Conservation (phyloP, 2,113 vertebrate genomes). For the Xenopus tropicalis region DNA sequence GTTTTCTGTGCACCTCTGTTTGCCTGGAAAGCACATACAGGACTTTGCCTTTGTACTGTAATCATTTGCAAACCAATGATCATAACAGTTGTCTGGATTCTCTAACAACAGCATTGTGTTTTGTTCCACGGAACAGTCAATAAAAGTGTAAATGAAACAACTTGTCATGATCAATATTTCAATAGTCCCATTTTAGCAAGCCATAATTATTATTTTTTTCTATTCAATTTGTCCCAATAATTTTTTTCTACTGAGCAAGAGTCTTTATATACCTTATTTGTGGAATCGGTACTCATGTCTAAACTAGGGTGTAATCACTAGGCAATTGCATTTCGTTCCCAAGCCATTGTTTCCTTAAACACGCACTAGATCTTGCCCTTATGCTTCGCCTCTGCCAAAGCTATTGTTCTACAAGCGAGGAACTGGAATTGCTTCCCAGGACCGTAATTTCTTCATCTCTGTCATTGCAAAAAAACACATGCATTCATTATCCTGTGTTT, state of each 20-base stretch:
- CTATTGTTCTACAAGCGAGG: conserved; percentile 38
- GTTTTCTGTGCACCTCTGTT: no score
- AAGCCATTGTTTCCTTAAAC: conserved; percentile 41
- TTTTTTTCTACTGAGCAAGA: conserved; percentile 41
- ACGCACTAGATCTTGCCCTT: conserved; percentile 38
- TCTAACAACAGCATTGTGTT: conserved; percentile 42
- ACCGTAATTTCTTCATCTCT: conserved; percentile 39
- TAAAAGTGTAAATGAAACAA: conserved; percentile 43
- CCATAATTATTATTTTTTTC: conserved; percentile 54
- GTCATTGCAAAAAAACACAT: conserved; percentile 35
- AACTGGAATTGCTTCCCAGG: conserved; percentile 41
- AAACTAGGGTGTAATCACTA: conserved; percentile 33
- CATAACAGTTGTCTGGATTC: conserved; percentile 5
- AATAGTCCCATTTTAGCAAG: conserved; percentile 52
- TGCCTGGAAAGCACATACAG: no score
- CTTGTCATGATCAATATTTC: conserved; percentile 58
- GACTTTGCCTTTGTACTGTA: neutral
- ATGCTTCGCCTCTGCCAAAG: conserved; percentile 38
- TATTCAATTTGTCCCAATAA: conserved; percentile 45
- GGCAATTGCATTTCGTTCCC: conserved; percentile 29
- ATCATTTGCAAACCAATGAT: neutral
- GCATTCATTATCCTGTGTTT: conserved; percentile 39
- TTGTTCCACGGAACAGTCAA: conserved; percentile 48
- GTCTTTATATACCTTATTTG: conserved; percentile 31
- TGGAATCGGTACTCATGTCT: conserved; percentile 8